Evolutionary conservation across 2,797 vertebrate species (phyloP).

Genomic region (Acipenser transmontanus): DNA sequence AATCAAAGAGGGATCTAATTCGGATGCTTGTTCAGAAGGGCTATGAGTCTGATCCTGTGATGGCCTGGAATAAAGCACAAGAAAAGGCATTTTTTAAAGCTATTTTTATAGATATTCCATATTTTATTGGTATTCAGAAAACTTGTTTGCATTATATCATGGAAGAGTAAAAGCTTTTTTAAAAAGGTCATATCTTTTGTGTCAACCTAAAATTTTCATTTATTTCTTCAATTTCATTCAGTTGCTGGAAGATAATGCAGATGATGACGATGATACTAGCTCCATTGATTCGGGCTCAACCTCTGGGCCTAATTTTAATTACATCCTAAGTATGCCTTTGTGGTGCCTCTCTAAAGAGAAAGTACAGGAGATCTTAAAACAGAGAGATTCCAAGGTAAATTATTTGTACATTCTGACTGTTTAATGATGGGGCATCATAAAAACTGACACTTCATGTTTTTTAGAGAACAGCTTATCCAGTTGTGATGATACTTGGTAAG

Average conservation of each 20-base stretch:
- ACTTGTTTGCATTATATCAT: no score
- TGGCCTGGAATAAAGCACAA: conserved; percentile 85
- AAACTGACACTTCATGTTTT: no score
- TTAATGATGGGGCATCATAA: not conserved
- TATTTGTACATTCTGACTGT: not conserved
- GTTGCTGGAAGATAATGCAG: conserved; percentile 73
- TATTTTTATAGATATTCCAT: no score
- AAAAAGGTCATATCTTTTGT: no score
- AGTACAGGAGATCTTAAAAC: conserved; percentile 89
- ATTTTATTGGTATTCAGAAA: no score
- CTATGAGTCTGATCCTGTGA: conserved; percentile 91
- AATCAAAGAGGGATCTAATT: conserved; percentile 88
- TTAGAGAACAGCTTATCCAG: no score
- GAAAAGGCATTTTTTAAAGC: conserved; percentile 57
- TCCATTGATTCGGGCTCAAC: conserved; percentile 77
- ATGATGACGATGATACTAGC: conserved; percentile 73
- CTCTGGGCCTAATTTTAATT: conserved; percentile 93
- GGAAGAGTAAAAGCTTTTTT: no score
- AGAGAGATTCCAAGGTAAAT: conserved; percentile 86
- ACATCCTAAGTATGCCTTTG: conserved; percentile 96
- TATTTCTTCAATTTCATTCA: conserved; percentile 20
- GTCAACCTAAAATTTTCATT: no score
- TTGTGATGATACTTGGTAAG: no score
- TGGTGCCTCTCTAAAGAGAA: conserved; percentile 97
- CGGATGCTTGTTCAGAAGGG: conserved; percentile 92